Conservation (phyloP, 2,888 invertebrate genomes). For the Lobophora halterata region DNA sequence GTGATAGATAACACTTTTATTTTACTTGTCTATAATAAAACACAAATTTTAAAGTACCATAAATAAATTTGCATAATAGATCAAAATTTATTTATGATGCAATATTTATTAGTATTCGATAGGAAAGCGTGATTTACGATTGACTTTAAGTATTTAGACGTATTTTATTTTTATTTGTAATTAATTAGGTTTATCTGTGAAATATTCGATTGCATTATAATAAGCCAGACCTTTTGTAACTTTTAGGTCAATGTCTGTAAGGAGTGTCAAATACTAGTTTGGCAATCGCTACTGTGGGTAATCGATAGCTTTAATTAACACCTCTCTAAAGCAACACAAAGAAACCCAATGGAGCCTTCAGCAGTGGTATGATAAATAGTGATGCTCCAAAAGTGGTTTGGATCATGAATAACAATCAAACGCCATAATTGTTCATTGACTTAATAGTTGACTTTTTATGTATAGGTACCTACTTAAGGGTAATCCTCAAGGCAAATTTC, state of each 20-base stretch:
- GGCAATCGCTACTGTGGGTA: constrained; percentile 10
- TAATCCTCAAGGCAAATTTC: no score
- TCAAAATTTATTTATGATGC: constrained; percentile 41
- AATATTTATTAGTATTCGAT: constrained; percentile 45
- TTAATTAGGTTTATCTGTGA: constrained; percentile 33
- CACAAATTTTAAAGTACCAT: constrained; percentile 42
- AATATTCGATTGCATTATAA: constrained; percentile 26
- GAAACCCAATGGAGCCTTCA: constrained; percentile 5
- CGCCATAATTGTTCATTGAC: no score
- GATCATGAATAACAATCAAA: no score
- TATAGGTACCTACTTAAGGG: no score
- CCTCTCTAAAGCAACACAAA: constrained; percentile 10
- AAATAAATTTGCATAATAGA: constrained; percentile 50
- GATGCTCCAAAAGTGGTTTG: no score
- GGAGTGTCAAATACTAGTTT: constrained; percentile 21
- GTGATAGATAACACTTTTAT: constrained; percentile 35
- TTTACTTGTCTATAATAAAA: constrained; percentile 43
- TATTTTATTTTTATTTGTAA: constrained; percentile 43
- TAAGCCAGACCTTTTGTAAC: constrained; percentile 6
- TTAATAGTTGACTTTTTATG: no score
- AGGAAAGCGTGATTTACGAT: constrained; percentile 48
- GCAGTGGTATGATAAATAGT: no score
- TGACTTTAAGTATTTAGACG: constrained; percentile 37
- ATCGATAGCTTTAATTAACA: constrained; percentile 18
- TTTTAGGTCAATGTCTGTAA: constrained; percentile 17